These are phyloP conservation scores for Graphium colonna DNA, from an alignment of 2,888 invertebrate species.

Conservation along the genomic window DNA sequence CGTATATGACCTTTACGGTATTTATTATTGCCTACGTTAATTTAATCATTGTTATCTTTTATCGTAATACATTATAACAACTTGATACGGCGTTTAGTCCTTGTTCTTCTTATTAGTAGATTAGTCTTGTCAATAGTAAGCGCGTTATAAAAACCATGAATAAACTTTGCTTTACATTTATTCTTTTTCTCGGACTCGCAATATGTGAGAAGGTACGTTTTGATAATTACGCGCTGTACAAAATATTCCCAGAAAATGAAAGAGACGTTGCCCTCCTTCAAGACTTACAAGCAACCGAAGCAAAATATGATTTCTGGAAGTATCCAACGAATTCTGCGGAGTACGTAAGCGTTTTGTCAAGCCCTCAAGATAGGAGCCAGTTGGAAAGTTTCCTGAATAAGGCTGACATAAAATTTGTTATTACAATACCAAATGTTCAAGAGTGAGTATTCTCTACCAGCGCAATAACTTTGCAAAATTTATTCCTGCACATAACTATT, in stretches of 20 bases:
- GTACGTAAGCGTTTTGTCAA: conserved; percentile 63
- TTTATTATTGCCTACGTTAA: background rate
- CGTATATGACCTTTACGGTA: background rate
- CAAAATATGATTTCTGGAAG: conserved; percentile 68
- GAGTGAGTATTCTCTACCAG: conserved; percentile 51
- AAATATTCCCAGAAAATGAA: conserved; percentile 68
- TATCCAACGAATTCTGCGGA: conserved; percentile 48
- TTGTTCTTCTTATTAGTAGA: conserved; percentile 4
- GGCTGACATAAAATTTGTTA: conserved; percentile 55
- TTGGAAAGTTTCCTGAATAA: conserved; percentile 53
- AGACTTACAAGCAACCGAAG: conserved; percentile 58
- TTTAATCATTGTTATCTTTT: conserved; percentile 3
- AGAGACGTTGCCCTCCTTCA: conserved; percentile 71
- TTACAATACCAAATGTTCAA: conserved; percentile 70
- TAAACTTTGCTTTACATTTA: background rate
- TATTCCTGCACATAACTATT: background rate
- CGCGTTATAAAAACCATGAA: conserved; percentile 5
- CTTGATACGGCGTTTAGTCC: conserved; percentile 4
- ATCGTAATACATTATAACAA: conserved; percentile 4
- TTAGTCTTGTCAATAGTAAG: conserved; percentile 2
- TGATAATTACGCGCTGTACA: conserved; percentile 73
- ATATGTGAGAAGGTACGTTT: conserved; percentile 47
- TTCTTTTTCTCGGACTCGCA: conserved; percentile 20
- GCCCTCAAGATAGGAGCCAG: conserved; percentile 50
- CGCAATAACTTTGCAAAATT: background rate